Base-by-base conservation (phyloP, 2,113 vertebrate species). In the Narcine bancroftii region DNA sequence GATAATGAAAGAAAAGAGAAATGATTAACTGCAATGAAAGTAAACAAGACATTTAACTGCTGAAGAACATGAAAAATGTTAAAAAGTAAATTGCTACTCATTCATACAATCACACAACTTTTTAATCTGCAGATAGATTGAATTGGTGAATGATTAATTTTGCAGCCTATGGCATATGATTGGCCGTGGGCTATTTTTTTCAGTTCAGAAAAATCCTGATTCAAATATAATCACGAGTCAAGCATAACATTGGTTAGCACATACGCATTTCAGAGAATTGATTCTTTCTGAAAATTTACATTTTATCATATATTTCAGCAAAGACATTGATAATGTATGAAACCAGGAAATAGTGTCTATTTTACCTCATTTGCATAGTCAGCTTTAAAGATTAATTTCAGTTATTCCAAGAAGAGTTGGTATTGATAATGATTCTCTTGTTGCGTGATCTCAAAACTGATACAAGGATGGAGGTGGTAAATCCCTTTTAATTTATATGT, bases 141-240 rank as follows among this genome's bases (percentile, higher is more conserved):
- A 91, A 91, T 47, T 91, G 24, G 39, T 29, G 89, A 91, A 69
- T 91, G 65, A 91, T 71, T 91, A 47, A 91, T 91, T 91, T 69
- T 47, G 45, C 42, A 91, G 89, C 65, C 63, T 91, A 24, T 91
- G 89, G 89, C 89, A 91, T 36, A 47, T 47, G 63, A 42, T 69
- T 91, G 69, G 89, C 39, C 29, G 42, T 47, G 6, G 65, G 19
- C 39, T 19, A 45, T 91, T 69, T 91, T 91, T 91, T 36, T 47
- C 60, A 45, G 89, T 91, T 91, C 69, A 21, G 26, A 69, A 39
- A 71, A 69, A 69, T 47, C 39, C 65, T 69, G 89, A 69, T 91
- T 91, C 65, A 69, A 69, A 65, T 47, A 71, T 91, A 91, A 91
- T 91, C 89, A 47, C 29, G 21, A 91, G 7, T 47, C 63, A 91